phyloP scores from a whole-genome alignment of 2,888 invertebrate species.

The Brachyopa scutellaris region DNA sequence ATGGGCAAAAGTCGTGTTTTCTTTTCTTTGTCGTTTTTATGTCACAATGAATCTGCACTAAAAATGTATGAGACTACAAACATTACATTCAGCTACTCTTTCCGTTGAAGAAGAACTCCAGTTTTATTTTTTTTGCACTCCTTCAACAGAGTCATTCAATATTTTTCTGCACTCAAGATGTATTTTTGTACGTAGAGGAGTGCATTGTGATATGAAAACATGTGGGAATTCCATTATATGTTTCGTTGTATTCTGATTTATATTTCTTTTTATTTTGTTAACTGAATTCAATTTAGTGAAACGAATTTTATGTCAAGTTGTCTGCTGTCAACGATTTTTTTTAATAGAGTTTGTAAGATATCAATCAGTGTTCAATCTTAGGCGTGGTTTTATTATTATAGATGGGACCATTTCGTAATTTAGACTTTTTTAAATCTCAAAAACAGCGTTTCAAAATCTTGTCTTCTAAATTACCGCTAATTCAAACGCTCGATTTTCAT shows the following conservation, averaged over 20 bases:
- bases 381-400: no score
- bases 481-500: no score
- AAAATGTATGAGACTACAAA: no score
- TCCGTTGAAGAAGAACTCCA: conserved; percentile 1
- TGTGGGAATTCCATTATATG: conserved; percentile 39
- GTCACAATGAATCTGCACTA: conserved; percentile 22
- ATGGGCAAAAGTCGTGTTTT: conserved; percentile 19
- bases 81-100: conserved; percentile 33
- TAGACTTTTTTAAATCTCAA: no score
- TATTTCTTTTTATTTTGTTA: not conserved
- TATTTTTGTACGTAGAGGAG: conserved; percentile 26
- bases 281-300: not conserved
- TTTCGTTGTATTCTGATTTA: conserved; percentile 45
- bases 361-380: no score
- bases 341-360: no score
- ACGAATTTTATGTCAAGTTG: conserved; percentile 7
- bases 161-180: conserved; percentile 40
- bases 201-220: conserved; percentile 49
- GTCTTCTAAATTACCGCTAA: no score
- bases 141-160: conserved; percentile 37
- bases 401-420: no score
- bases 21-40: not conserved
- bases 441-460: no score
- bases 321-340: not conserved
- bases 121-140: conserved; percentile 8